Conservation (phyloP, 2,113 vertebrate genomes). For the Leucosticte australis region DNA sequence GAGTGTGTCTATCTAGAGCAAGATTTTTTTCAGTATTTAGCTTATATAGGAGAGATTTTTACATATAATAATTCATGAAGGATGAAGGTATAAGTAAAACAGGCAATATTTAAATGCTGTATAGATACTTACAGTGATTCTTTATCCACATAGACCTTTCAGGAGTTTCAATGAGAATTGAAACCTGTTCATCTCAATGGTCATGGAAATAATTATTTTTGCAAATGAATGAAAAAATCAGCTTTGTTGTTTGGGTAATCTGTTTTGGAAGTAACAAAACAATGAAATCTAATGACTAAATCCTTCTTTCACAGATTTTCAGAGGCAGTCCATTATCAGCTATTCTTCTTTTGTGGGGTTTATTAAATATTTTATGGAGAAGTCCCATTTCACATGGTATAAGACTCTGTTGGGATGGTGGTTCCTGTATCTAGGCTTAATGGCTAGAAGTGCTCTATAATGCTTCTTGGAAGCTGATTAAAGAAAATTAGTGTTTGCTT, state of each 20-base stretch:
- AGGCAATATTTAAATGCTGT: neutral
- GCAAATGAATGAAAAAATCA: neutral
- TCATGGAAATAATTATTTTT: neutral
- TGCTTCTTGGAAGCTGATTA: neutral
- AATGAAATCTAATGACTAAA: constrained; percentile 8
- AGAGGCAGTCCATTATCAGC: neutral
- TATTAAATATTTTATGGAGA: constrained; percentile 48
- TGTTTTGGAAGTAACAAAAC: neutral
- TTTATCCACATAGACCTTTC: neutral
- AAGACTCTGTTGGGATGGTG: neutral
- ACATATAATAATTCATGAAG: neutral
- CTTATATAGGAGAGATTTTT: neutral
- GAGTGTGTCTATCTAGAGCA: neutral
- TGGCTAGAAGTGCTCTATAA: constrained; percentile 14
- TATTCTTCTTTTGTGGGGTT: constrained; percentile 33
- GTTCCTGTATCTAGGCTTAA: constrained; percentile 6
- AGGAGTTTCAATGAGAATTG: neutral
- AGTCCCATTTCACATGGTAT: constrained; percentile 34
- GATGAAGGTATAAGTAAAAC: neutral
- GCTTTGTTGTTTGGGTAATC: neutral
- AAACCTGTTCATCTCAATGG: neutral
- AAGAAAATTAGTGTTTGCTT: neutral
- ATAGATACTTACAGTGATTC: neutral
- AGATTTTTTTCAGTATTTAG: neutral
- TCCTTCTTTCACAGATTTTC: constrained; percentile 3